Evolutionary conservation across 2,113 vertebrate genomes (phyloP), one percentile per base, ranked within the genome.

Genomic region (Brachypteracias leptosomus): DNA sequence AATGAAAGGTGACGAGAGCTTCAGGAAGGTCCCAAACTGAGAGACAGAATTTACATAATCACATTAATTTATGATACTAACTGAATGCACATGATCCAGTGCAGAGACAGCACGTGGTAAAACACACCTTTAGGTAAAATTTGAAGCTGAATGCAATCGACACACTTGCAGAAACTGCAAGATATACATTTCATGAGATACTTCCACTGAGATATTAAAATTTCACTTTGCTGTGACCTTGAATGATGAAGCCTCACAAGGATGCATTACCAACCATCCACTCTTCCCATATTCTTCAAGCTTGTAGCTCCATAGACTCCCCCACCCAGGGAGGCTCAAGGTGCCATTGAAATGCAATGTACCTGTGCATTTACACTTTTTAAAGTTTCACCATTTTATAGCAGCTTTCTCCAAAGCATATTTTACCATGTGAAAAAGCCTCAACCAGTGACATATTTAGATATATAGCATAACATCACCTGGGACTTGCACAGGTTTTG

Each of bases 1-100:
- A 94, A 95, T 85, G 68, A 61, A 86, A 84, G 76, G 57, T 68
- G 95, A 97, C 92, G 67, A 18, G 47, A 94, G 92, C 92, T 88
- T 42, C 83, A 67, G 76, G 88, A 95, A 90, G 81, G 36, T 68
- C 83, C 95, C 72, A 95, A 79, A 7, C 59, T 10, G 29, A 90
- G 22, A 59, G 82, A 83, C 57, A 86, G 65, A n/a, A 96, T 96
- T 96, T 95, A 81, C 85, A 94, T 93, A 96, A 96, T 93, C 90
- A 52, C 22, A 75, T 89, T 94, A 90, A 93, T 93, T 94, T 84
- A 74, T 85, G 90, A 74, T 25, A 36, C 38, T 72, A 55, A 72
- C 52, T 18, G 75, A 84, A 78, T 11, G 49, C 72, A 75, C 68
- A 54, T 14, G 85, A 94, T 95, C 88, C 80, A 93, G 90, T 87